These are phyloP conservation scores for Girardia tigrina DNA, from an alignment of 2,888 invertebrate species.

Conservation along the genomic window DNA sequence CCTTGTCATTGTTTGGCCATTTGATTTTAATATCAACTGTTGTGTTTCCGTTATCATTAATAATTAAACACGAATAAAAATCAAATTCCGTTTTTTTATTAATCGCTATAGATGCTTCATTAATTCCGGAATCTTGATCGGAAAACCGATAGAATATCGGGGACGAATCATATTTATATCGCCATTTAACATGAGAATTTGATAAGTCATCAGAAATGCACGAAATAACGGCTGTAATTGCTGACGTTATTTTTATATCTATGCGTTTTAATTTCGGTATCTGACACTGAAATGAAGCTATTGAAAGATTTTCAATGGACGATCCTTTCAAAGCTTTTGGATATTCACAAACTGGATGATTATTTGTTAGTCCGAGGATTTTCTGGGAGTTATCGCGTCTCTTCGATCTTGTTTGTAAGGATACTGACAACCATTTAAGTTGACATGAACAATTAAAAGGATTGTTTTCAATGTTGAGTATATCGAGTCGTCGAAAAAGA, in stretches of 20 bases:
- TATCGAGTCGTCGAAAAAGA: neutral
- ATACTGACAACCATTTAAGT: neutral
- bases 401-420: neutral
- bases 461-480: neutral
- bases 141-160: neutral
- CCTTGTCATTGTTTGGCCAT: neutral
- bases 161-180: neutral
- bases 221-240: neutral
- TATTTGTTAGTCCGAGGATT: too few species aligned
- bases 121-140: neutral
- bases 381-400: neutral
- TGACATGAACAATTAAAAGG: constrained; percentile 16
- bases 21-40: neutral
- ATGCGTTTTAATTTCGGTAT: neutral
- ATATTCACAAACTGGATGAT: neutral
- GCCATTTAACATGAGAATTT: neutral
- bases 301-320: neutral
- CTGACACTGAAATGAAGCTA: neutral
- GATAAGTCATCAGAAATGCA: neutral
- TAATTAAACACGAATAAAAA: neutral
- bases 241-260: neutral
- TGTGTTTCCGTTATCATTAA: neutral
- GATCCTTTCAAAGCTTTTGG: neutral
- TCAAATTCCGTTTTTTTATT: neutral
- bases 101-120: neutral